Conservation (phyloP, 2,888 invertebrate genomes). For the Drosophila paramelanica region DNA sequence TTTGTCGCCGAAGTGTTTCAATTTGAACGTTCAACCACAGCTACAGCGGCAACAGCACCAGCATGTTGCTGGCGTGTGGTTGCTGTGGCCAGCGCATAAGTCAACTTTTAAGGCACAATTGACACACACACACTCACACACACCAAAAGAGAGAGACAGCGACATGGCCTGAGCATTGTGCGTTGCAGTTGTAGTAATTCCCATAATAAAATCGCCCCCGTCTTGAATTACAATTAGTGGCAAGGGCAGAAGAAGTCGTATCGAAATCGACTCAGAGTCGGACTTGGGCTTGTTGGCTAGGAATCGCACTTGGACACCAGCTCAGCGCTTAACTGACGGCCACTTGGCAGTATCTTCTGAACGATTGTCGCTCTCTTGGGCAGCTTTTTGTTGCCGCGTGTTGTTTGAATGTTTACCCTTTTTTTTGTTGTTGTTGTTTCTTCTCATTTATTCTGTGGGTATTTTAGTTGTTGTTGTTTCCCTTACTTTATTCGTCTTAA, state of each 20-base stretch:
- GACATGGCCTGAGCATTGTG: constrained; percentile 38
- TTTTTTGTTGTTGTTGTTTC: constrained; percentile 16
- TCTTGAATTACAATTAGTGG: constrained; percentile 84
- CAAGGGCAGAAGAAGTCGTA: constrained; percentile 61
- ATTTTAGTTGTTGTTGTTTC: constrained; percentile 27
- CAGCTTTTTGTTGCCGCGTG: constrained; percentile 32
- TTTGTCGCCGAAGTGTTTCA: constrained; percentile 85
- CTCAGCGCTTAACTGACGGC: constrained; percentile 19
- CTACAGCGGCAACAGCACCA: constrained; percentile 38
- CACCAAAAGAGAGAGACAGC: constrained; percentile 14
- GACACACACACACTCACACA: constrained; percentile 42
- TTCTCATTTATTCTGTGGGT: constrained; percentile 20
- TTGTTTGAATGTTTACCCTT: constrained; percentile 17
- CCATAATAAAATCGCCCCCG: constrained; percentile 84
- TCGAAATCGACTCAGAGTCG: constrained; percentile 31
- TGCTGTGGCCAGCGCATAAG: constrained; percentile 58
- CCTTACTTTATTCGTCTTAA: constrained; percentile 66
- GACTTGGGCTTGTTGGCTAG: constrained; percentile 1
- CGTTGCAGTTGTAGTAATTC: constrained; percentile 80
- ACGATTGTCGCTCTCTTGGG: constrained; percentile 48
- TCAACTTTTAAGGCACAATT: constrained; percentile 71
- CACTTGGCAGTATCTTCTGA: constrained; percentile 33
- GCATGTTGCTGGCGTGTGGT: constrained; percentile 64
- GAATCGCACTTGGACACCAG: constrained; percentile 18
- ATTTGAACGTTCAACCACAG: constrained; percentile 75